Evolutionary conservation across 2,113 vertebrate genomes (phyloP), one percentile per base, ranked within the genome.

Genomic region (Seriola quinqueradiata): DNA sequence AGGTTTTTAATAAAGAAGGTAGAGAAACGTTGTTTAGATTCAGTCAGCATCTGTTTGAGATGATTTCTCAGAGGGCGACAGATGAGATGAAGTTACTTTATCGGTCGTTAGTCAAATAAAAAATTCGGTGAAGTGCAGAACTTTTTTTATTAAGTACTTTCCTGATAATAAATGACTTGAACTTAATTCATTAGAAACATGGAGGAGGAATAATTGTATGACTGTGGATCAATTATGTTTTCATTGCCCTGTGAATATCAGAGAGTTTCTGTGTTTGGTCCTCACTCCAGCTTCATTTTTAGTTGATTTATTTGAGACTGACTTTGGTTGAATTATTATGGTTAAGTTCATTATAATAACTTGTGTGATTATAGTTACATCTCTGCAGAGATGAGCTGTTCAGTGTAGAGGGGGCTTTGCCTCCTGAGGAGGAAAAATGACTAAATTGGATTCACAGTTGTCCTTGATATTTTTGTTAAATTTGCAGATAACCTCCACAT

Each of bases 51-150:
- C 21, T 48, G 72, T 42, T 40, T 38, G 69, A 61, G 61, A 86
- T 84, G 61, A 86, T 84, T 89, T 83, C 81, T 86, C 83, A 69
- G 59, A 44, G 73, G 83, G 14, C 21, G 19, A 14, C 68, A 52
- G 84, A 71, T 57, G 58, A 80, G 21, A 61, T 46, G 54, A 74
- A 81, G 54, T 25, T 70, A 63, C 32, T 83, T 85, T 44, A 77
- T 82, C 21, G 9, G 63, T 70, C 38, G 72, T 70, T 71, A 38
- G 70, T n/a, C 23, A 75, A 86, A 78, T 75, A 42, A 84, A 78
- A 78, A 19, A 75, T 21, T 36, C 32, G 14, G 34, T 52, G 23
- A 75, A 60, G 82, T 34, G 55, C 13, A 69, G 28, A 76, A 65
- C 25, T 73, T 66, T 28, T 28, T 55, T 55, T 66, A 74, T 85